Percentiles rank a stretch among this genome's conserved stretches.
Evolutionary conservation across 2,888 invertebrate genomes (phyloP).

Genomic region (Nezara viridula): DNA sequence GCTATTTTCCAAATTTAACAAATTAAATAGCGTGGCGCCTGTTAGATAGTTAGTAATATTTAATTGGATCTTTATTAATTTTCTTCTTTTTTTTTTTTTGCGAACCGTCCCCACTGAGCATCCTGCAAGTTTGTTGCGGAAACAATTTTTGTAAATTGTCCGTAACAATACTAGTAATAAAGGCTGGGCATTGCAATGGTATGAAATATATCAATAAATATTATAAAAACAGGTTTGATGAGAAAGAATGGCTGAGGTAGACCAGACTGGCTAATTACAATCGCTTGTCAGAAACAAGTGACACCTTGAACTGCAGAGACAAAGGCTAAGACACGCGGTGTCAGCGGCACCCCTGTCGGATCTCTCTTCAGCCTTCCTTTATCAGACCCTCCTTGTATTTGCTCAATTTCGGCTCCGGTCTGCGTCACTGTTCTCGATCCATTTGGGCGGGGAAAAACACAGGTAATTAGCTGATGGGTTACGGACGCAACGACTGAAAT

Average conservation of each 20-base stretch:
- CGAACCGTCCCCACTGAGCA: too few relatives aligned
- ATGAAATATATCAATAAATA: background rate
- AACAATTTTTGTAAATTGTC: too few relatives aligned
- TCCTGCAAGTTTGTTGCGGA: too few relatives aligned
- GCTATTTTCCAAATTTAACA: too few relatives aligned
- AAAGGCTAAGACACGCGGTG: slow-evolving; percentile 6
- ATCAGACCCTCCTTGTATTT: background rate
- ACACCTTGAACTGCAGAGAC: background rate
- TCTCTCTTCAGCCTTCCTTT: background rate
- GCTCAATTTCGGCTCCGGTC: background rate
- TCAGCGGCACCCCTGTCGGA: background rate
- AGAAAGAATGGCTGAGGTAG: background rate
- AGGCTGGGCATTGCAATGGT: too few relatives aligned
- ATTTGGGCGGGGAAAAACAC: background rate
- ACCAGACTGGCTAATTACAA: background rate
- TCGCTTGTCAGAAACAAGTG: slow-evolving; percentile 43
- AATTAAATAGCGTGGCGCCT: too few relatives aligned
- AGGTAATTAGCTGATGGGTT: background rate
- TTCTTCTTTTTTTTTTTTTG: too few relatives aligned
- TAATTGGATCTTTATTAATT: too few relatives aligned
- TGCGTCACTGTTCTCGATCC: background rate
- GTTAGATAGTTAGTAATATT: too few relatives aligned
- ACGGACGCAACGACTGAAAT: background rate
- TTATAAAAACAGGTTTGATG: background rate
- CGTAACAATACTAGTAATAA: too few relatives aligned